phyloP scores from a whole-genome alignment of 1,140 invertebrate species.

The Bombus superbus region DNA sequence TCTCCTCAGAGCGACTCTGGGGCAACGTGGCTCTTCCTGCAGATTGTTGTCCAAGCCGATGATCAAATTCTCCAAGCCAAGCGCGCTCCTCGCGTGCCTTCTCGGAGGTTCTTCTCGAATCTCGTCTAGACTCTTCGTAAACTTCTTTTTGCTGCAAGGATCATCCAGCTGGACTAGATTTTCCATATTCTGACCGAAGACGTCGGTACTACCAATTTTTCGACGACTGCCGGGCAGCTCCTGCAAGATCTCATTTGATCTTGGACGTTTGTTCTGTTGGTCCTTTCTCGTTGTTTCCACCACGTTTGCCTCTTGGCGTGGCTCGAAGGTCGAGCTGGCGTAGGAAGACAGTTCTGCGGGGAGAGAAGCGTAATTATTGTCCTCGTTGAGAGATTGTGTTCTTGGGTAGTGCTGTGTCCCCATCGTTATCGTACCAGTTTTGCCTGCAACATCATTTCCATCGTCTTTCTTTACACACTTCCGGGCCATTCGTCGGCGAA shows the following conservation, averaged over 20 bases:
- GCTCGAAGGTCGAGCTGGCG: slow-evolving; percentile 75
- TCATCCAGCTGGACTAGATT: slow-evolving; percentile 76
- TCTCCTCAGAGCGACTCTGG: slow-evolving; percentile 69
- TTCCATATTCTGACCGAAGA: slow-evolving; percentile 78
- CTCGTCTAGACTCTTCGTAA: slow-evolving; percentile 76
- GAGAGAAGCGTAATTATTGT: slow-evolving; percentile 73
- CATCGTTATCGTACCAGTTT: slow-evolving; percentile 75
- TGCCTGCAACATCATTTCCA: slow-evolving; percentile 52
- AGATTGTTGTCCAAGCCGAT: slow-evolving; percentile 48
- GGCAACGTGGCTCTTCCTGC: slow-evolving; percentile 30
- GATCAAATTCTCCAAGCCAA: slow-evolving; percentile 64
- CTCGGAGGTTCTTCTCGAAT: slow-evolving; percentile 73
- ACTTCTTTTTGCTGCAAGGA: slow-evolving; percentile 65
- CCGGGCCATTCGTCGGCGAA: neutral
- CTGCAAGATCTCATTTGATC: slow-evolving; percentile 47
- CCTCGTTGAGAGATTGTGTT: slow-evolving; percentile 67
- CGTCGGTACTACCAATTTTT: slow-evolving; percentile 75
- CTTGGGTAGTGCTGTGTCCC: slow-evolving; percentile 75
- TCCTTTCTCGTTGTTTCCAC: slow-evolving; percentile 46
- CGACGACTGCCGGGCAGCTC: slow-evolving; percentile 57
- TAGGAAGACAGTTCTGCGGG: slow-evolving; percentile 75
- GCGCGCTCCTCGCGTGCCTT: slow-evolving; percentile 66
- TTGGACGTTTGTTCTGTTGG: slow-evolving; percentile 32
- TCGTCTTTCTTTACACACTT: neutral
- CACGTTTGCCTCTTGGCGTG: slow-evolving; percentile 43